Evolutionary conservation across 2,113 vertebrate genomes (phyloP).

Genomic region (Mirza zaza): DNA sequence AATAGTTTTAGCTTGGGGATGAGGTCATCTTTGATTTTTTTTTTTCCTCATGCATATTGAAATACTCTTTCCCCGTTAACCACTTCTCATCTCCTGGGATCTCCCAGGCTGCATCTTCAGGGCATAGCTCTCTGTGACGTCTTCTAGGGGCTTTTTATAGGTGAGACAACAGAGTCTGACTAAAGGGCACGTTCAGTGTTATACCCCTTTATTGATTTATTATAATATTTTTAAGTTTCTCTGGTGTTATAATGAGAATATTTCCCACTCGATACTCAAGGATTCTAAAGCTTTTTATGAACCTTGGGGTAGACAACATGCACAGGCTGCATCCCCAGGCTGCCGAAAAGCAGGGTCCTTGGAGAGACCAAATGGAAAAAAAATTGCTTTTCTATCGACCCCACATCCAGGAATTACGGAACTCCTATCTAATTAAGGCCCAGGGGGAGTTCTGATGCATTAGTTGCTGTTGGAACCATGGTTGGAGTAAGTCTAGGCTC

Average conservation of each 20-base stretch:
- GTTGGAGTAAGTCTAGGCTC: slow-evolving; percentile 34
- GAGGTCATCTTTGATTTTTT: not conserved
- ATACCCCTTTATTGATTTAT: slow-evolving; percentile 52
- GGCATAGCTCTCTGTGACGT: not conserved
- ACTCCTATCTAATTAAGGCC: slow-evolving; percentile 36
- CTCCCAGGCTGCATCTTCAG: not conserved
- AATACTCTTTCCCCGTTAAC: not conserved
- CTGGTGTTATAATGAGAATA: slow-evolving; percentile 65
- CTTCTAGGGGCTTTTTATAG: not conserved
- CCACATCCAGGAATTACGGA: not conserved
- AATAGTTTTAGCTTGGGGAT: not conserved
- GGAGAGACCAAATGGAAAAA: slow-evolving; percentile 66
- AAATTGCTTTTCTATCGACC: slow-evolving; percentile 67
- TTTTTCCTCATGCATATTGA: not conserved
- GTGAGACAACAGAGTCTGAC: not conserved
- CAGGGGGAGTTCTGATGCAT: not conserved
- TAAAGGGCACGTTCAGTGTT: not conserved
- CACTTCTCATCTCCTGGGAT: not conserved
- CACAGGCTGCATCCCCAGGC: not conserved
- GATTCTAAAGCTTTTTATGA: slow-evolving; percentile 45
- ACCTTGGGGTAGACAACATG: not conserved
- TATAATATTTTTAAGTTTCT: slow-evolving; percentile 6
- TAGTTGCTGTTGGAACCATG: not conserved
- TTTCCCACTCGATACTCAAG: slow-evolving; percentile 49
- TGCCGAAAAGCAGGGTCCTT: not conserved